Base-by-base conservation (phyloP, 2,888 invertebrate species). In the Clunio marinus region DNA sequence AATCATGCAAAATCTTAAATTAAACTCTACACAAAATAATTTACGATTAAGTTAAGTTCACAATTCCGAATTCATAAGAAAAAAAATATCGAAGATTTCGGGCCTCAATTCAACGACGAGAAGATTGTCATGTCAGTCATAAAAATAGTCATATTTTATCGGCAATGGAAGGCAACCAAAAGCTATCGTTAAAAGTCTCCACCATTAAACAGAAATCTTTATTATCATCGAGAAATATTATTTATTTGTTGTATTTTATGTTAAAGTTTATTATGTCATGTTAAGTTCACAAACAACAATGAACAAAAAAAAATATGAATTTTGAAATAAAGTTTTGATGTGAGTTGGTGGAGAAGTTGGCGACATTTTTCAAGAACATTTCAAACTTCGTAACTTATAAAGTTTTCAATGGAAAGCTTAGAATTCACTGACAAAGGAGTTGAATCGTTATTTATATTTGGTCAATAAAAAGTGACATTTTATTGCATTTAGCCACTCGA, bases 401-500 rank as follows among this genome's bases (percentile, higher is more conserved):
- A n/a, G n/a, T n/a, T n/a, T n/a, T n/a, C n/a, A n/a, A n/a, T n/a
- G n/a, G n/a, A n/a, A n/a, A n/a, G n/a, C n/a, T n/a, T n/a, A n/a
- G n/a, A n/a, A n/a, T n/a, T n/a, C n/a, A n/a, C n/a, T n/a, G n/a
- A n/a, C n/a, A n/a, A n/a, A n/a, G n/a, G n/a, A n/a, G n/a, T n/a
- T n/a, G n/a, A n/a, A n/a, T n/a, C n/a, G n/a, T n/a, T n/a, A 57
- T 57, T 57, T 66, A 66, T 65, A 22, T 10, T 55, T 15, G 41
- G 55, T 55, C 51, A 55, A 66, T 66, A 66, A 68, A 68, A 37
- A 15, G 13, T 4, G 58, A 37, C 3, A 35, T 60, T 68, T 67
- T 67, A 67, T 67, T 32, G 32, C 51, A 51, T 28, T 66, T 55
- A n/a, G 63, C 46, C 63, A 63, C 63, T 63, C 24, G 37, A 58